phyloP scores from a whole-genome alignment of 2,888 invertebrate species.

The Ophion obscuratus region DNA sequence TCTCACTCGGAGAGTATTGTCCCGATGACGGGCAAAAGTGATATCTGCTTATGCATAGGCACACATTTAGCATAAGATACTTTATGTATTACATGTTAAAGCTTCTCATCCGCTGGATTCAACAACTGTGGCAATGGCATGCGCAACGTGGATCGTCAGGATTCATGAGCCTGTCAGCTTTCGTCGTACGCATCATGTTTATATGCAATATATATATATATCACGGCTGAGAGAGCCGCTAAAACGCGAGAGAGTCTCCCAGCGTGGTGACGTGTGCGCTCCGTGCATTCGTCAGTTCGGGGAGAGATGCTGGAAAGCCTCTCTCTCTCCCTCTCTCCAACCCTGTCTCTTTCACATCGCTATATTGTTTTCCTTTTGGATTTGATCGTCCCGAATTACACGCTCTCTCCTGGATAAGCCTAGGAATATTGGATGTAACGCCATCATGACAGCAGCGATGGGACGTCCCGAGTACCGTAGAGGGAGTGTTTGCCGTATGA shows the following conservation, averaged over 20 bases:
- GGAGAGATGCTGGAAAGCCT: not conserved
- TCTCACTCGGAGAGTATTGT: not conserved
- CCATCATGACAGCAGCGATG: conserved; percentile 76
- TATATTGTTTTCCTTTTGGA: conserved; percentile 69
- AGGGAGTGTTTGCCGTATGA: conserved; percentile 63
- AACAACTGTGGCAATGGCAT: conserved; percentile 6
- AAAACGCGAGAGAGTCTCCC: too few species aligned
- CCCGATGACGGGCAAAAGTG: too few species aligned
- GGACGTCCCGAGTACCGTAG: conserved; percentile 60
- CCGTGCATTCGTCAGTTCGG: too few species aligned
- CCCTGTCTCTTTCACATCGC: conserved; percentile 21
- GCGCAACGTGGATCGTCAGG: conserved; percentile 44
- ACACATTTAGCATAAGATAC: too few species aligned
- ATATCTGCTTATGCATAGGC: too few species aligned
- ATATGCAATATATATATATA: not conserved
- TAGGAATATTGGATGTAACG: conserved; percentile 79
- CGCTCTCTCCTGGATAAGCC: conserved; percentile 68
- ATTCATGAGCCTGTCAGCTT: conserved; percentile 44
- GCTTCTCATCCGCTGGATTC: conserved; percentile 25
- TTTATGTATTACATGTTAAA: not conserved
- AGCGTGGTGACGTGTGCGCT: too few species aligned
- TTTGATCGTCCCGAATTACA: conserved; percentile 74
- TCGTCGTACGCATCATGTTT: not conserved
- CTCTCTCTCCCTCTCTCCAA: not conserved
- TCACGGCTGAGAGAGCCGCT: not conserved